Evolutionary conservation across 2,797 vertebrate species (phyloP).

Genomic region (Pseudocheirus occidentalis): DNA sequence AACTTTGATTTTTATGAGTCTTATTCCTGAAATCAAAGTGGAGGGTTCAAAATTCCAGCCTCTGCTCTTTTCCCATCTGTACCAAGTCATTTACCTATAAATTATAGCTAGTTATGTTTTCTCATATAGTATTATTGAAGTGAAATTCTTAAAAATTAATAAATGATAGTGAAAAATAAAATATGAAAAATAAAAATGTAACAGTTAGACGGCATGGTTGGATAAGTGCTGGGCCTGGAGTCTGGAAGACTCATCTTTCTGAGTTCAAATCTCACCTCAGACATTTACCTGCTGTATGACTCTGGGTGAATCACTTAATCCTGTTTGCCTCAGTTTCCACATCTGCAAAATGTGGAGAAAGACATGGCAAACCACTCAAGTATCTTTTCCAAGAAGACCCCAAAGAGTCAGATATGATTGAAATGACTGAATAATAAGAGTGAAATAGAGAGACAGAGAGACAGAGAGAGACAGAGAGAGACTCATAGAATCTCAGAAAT

Average conservation of each 20-base stretch:
- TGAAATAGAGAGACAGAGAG: neutral
- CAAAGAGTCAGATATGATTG: neutral
- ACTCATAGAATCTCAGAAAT: neutral
- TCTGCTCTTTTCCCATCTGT: neutral
- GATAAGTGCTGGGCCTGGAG: neutral
- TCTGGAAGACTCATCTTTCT: neutral
- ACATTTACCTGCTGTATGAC: neutral
- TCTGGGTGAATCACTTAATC: neutral
- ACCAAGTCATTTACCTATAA: neutral
- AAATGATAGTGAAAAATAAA: neutral
- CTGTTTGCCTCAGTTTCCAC: neutral
- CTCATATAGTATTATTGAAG: neutral
- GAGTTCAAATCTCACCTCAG: neutral
- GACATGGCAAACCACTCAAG: neutral
- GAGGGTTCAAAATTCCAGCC: conserved; percentile 20
- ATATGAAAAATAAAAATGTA: too few species aligned
- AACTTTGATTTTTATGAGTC: neutral
- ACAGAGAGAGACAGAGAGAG: neutral
- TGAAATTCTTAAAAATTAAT: conserved; percentile 3
- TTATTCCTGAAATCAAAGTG: neutral
- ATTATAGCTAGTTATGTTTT: neutral
- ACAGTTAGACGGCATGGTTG: neutral
- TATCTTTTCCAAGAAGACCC: neutral
- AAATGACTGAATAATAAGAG: neutral
- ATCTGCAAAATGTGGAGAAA: neutral